Evolutionary conservation across 2,888 invertebrate species (phyloP).

Genomic region (Ormia ochracea): DNA sequence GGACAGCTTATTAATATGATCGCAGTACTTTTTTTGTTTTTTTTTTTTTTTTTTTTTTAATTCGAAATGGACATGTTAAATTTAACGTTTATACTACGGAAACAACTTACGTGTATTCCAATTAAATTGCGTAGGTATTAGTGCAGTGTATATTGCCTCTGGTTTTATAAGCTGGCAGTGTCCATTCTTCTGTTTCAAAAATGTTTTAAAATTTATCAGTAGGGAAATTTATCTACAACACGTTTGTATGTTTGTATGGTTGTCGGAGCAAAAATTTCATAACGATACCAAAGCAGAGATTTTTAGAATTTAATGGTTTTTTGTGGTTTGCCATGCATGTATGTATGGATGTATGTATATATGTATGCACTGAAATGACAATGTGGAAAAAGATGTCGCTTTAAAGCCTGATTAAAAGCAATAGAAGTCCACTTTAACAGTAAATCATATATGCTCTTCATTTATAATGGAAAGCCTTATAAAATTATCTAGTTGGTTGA

Average conservation of each 20-base stretch:
- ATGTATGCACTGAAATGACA: no score
- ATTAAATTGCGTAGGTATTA: not conserved
- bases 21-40: no score
- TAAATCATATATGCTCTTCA: no score
- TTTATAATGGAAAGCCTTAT: no score
- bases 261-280: not conserved
- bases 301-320: not conserved
- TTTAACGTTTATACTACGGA: not conserved
- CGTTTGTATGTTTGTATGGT: not conserved
- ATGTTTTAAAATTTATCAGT: not conserved
- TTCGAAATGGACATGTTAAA: not conserved
- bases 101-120: conserved; percentile 1
- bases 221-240: not conserved
- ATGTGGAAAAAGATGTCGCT: no score
- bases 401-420: no score
- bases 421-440: no score
- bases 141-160: not conserved
- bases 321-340: not conserved
- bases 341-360: no score
- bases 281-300: not conserved
- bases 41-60: no score
- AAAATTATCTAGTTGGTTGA: no score
- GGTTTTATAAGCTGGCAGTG: not conserved
- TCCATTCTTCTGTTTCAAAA: not conserved
- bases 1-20: not conserved